phyloP scores from a whole-genome alignment of 2,113 vertebrate genomes.

The Prinia subflava region DNA sequence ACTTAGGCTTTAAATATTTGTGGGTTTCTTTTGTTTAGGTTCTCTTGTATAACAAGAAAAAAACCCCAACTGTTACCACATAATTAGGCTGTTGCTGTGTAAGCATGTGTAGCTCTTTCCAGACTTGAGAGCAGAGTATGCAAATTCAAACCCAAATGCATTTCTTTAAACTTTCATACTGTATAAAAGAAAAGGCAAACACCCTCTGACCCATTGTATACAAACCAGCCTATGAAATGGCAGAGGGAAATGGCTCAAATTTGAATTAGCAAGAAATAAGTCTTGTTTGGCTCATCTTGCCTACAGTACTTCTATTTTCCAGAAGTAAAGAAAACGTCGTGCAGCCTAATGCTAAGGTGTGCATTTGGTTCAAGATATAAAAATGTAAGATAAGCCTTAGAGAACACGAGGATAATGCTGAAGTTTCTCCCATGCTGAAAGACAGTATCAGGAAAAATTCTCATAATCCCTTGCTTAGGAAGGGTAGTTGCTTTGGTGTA shows the following conservation, averaged over 20 bases:
- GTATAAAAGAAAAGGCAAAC: not conserved
- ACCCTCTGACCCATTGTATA: not conserved
- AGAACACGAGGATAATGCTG: not conserved
- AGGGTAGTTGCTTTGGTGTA: not conserved
- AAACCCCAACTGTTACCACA: not conserved
- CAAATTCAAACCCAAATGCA: slow-evolving; percentile 20
- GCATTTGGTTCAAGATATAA: not conserved
- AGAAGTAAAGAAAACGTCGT: not conserved
- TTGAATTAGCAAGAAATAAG: not conserved
- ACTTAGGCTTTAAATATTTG: slow-evolving; percentile 63
- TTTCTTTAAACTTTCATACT: slow-evolving; percentile 1
- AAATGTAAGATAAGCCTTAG: not conserved
- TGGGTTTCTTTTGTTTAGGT: slow-evolving; percentile 59
- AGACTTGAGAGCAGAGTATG: slow-evolving; percentile 21
- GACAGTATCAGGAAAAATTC: not conserved
- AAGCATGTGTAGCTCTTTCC: slow-evolving; percentile 31
- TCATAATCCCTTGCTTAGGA: not conserved
- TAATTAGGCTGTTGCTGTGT: slow-evolving; percentile 53
- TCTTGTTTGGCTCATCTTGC: not conserved
- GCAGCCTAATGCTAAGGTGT: not conserved
- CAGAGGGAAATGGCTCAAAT: not conserved
- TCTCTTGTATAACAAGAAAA: slow-evolving; percentile 44
- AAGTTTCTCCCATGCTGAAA: not conserved
- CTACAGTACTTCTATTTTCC: not conserved
- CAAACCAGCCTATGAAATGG: not conserved